Percentiles rank a stretch among this genome's conserved stretches.
These are phyloP conservation scores for honey bee (Apis mellifera) DNA, from an alignment of 1,140 invertebrate genomes.

Conservation along the genomic window DNA sequence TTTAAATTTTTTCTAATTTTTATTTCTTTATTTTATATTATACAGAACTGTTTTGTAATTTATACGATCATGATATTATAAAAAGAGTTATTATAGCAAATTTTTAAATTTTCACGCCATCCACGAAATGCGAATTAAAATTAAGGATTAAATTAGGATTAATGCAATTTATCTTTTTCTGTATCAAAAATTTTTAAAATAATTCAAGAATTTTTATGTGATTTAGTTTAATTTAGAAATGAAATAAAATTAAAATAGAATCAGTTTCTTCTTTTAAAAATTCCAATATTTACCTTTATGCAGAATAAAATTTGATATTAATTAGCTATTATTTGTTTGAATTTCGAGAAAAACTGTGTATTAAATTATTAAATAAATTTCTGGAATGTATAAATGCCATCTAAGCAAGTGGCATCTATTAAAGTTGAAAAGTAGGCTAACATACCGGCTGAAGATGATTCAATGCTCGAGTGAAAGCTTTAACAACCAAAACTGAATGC, in stretches of 20 bases:
- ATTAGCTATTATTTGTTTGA: neutral
- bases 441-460: slow-evolving; percentile 40
- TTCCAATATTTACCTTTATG: neutral
- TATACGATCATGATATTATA: too few species aligned
- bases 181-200: too few species aligned
- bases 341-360: neutral
- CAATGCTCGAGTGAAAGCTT: slow-evolving; percentile 48
- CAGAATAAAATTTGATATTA: neutral
- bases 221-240: neutral
- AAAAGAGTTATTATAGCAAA: too few species aligned
- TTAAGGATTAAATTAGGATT: neutral
- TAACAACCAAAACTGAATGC: slow-evolving; percentile 31
- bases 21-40: too few species aligned
- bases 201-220: too few species aligned
- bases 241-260: neutral
- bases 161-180: too few species aligned
- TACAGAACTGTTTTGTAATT: too few species aligned
- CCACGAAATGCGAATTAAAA: too few species aligned
- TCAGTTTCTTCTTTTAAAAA: neutral
- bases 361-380: slow-evolving; percentile 5
- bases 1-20: too few species aligned
- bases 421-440: slow-evolving; percentile 48
- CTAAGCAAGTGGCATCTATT: slow-evolving; percentile 36
- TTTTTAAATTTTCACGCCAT: too few species aligned
- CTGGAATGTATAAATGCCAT: slow-evolving; percentile 19